Evolutionary conservation across 2,797 vertebrate genomes (phyloP).

Genomic region (Neomorphus geoffroyi): DNA sequence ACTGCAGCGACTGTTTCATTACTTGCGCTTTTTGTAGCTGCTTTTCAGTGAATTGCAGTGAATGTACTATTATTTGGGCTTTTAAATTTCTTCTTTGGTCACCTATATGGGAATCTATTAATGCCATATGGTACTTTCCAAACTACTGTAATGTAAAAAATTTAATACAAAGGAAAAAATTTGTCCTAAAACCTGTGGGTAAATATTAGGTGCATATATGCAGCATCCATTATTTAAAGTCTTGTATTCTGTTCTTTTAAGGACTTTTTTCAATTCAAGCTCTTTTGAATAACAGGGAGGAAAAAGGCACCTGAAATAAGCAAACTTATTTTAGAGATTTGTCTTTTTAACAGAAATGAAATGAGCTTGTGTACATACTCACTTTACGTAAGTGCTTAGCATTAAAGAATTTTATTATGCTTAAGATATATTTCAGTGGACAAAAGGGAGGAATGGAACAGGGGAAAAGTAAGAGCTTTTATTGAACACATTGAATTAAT

Average conservation of each 20-base stretch:
- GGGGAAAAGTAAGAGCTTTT: not conserved
- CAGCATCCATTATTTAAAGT: not conserved
- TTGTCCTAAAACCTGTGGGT: not conserved
- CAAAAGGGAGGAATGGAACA: not conserved
- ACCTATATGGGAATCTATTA: not conserved
- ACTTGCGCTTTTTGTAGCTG: not conserved
- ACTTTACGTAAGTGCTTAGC: constrained; percentile 10
- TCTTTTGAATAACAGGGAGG: not conserved
- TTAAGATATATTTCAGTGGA: not conserved
- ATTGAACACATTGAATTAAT: not conserved
- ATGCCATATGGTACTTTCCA: not conserved
- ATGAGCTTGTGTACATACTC: not conserved
- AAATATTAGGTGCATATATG: not conserved
- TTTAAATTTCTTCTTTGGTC: not conserved
- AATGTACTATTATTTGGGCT: not conserved
- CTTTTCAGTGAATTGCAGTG: not conserved
- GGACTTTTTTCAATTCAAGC: not conserved
- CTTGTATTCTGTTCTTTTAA: not conserved
- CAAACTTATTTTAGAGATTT: not conserved
- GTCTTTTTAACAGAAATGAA: not conserved
- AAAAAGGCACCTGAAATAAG: not conserved
- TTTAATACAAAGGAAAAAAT: not conserved
- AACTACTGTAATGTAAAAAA: not conserved
- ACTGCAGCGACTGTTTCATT: not conserved
- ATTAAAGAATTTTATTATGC: not conserved